Evolutionary conservation across 2,888 invertebrate species (phyloP).

Genomic region (Trachelus iudaicus): DNA sequence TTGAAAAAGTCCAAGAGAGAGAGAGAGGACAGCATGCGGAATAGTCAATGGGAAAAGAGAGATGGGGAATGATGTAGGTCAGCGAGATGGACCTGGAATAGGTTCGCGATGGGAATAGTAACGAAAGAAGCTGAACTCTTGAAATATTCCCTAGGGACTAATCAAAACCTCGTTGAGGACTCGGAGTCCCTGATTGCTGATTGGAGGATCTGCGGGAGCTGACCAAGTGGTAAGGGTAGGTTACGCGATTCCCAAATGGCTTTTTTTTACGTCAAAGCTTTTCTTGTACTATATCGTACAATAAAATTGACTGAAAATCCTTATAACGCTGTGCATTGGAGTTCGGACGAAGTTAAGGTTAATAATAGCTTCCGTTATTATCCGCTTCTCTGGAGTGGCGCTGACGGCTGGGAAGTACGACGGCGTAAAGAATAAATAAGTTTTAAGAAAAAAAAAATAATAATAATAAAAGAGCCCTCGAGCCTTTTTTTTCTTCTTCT

Average conservation of each 20-base stretch:
- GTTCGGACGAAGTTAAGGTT: too few species aligned
- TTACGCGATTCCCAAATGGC: constrained; percentile 47
- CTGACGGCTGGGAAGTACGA: not conserved
- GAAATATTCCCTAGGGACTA: constrained; percentile 41
- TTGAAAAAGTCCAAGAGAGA: not conserved
- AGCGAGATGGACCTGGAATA: not conserved
- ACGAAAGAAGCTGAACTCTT: constrained; percentile 1
- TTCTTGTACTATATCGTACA: too few species aligned
- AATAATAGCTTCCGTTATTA: too few species aligned
- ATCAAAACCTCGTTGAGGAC: constrained; percentile 40
- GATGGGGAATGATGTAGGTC: not conserved
- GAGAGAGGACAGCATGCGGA: not conserved
- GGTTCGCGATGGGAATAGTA: constrained; percentile 1
- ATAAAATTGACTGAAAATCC: too few species aligned
- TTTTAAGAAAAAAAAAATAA: not conserved
- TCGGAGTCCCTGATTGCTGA: constrained; percentile 35
- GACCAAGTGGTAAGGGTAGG: constrained; percentile 29
- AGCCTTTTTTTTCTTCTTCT: constrained; percentile 1
- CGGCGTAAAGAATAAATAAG: constrained; percentile 10
- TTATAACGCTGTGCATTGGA: too few species aligned
- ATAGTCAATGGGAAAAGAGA: not conserved
- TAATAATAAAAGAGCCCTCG: not conserved
- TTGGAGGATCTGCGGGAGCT: constrained; percentile 43
- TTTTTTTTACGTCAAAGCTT: not conserved
- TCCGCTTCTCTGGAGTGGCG: not conserved